phyloP scores from a whole-genome alignment of 1,140 invertebrate species.

The Ostrea edulis region DNA sequence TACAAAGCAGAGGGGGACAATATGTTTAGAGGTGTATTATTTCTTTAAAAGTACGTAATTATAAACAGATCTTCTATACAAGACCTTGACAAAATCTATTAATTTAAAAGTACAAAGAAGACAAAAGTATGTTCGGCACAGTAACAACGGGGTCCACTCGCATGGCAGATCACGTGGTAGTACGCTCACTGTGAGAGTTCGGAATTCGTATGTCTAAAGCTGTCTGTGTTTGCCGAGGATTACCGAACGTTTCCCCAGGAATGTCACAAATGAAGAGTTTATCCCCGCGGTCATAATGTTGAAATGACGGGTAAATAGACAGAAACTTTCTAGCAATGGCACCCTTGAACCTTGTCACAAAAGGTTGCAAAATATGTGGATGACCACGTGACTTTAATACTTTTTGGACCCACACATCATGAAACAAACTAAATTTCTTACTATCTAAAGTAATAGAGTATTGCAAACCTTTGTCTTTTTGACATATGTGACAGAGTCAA shows the following conservation, averaged over 20 bases:
- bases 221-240: conserved; percentile 31
- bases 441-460: conserved; percentile 21
- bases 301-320: conserved; percentile 19
- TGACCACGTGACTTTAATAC: neutral
- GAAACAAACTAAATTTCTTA: conserved; percentile 34
- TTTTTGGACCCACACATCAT: neutral
- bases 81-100: neutral
- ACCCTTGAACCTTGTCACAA: conserved; percentile 10
- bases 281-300: conserved; percentile 28
- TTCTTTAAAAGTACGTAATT: too few species aligned
- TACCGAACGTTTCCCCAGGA: conserved; percentile 23
- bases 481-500: neutral
- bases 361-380: conserved; percentile 31
- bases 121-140: neutral
- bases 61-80: too few species aligned
- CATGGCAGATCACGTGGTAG: neutral
- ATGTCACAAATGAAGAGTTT: conserved; percentile 29
- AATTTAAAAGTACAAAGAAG: neutral
- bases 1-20: too few species aligned
- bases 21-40: too few species aligned
- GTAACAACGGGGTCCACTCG: neutral
- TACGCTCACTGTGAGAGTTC: conserved; percentile 10
- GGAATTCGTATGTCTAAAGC: conserved; percentile 18
- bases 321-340: neutral
- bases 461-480: conserved; percentile 18